Evolutionary conservation across 1,140 invertebrate species (phyloP), one percentile per base, ranked within the genome.

Genomic region (Ceratina japonica): DNA sequence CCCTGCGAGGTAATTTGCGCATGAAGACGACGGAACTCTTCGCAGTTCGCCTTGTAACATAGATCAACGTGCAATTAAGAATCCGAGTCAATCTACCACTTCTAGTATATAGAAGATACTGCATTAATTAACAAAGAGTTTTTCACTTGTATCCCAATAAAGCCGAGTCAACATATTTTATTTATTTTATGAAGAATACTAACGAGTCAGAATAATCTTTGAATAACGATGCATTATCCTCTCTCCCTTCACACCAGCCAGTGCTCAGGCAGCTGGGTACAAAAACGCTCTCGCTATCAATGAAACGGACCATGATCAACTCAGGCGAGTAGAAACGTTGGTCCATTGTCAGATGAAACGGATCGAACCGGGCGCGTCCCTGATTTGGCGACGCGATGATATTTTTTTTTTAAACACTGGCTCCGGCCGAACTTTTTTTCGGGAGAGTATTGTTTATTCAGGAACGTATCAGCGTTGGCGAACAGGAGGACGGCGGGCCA

Each of bases 391-490:
- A 54, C 75, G 75, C 27, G 51, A 71, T 79, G 75, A 71, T 84
- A 87, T 90, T 90, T 90, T 89, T 86, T 54, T 27, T 13, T 16
- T 22, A 61, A 80, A 82, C 59, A 31, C 49, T 2, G 69, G 81
- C 52, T 54, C 24, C 52, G 20, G 81, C 31, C 68, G 51, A 85
- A 79, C 72, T 87, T 82, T 77, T 78, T 83, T 79, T 83, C 74
- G 62, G 74, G 71, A 71, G 79, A 77, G 81, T 86, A 91, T 91
- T 92, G 91, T 92, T 92, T 91, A 92, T 92, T 92, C 90, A 91
- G 86, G 80, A 80, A 85, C 87, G 86, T 92, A 91, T 91, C 91
- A 91, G 87, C 74, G 63, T 70, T 70, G 70, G 59, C 72, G 73
- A 79, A 71, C 10, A 54, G 70, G 84, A 85, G 78, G 66, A 84